Evolutionary conservation across 2,888 invertebrate species (phyloP), one percentile per base, ranked within the genome.

Genomic region (Lycia hirtaria): DNA sequence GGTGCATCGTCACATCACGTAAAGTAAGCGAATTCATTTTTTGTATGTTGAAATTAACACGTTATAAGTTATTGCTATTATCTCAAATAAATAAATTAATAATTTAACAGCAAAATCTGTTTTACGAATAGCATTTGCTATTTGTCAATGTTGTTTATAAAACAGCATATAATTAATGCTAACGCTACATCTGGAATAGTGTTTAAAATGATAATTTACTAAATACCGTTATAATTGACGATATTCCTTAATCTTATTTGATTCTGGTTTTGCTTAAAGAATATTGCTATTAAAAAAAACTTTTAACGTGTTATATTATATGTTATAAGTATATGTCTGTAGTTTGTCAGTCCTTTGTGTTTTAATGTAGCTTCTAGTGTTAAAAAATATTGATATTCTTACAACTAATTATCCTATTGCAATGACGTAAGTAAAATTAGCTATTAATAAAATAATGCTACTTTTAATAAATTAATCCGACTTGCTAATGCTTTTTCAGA

Each of bases 11-110:
- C 67, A 71, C 73, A 70, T 80, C 56, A 60, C 62, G 43, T 60
- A 80, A 81, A 84, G 83, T 84, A 84, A 84, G 83, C 82, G 60
- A 73, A 64, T 68, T 62, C 73, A 76, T 80, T 75, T 79, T 77
- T 78, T 75, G 38, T 60, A 41, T 58, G 49, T 60, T 49, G 22
- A 12, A 43, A 60, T 44, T 58, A 62, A 56, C 62, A 47, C 51
- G 62, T 64, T 62, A 55, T 58, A 54, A 62, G 67, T 61, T 68
- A 48, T n/a, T 67, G 56, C 56, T 72, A 45, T 14, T 44, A 35
- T 43, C 1, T n/a, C 14, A 32, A n/a, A n/a, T 17, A 3, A 12
- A 32, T 14, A 32, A 14, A 32, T 14, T 4, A 0, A 32, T 14
- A 2, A 1, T 32, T 26, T 0, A 41, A 48, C 32, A n/a, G 56